These are phyloP conservation scores for Hippoglossus hippoglossus DNA, from an alignment of 2,797 vertebrate genomes.

Conservation along the genomic window DNA sequence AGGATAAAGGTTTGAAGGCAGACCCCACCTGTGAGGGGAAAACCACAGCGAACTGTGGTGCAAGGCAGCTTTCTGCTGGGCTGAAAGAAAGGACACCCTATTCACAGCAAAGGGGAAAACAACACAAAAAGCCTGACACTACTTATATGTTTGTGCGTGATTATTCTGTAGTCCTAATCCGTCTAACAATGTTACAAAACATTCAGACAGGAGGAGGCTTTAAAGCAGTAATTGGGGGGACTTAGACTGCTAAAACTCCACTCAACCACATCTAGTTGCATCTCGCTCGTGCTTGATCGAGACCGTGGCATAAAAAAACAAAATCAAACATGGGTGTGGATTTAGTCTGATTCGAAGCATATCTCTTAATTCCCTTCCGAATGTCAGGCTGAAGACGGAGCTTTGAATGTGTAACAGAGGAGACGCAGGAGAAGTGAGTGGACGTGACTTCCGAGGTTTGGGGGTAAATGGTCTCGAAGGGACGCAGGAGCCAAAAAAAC, in stretches of 20 bases:
- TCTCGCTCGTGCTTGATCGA: slow-evolving; percentile 70
- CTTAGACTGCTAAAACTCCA: slow-evolving; percentile 74
- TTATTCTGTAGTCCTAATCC: slow-evolving; percentile 84
- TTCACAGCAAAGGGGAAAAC: slow-evolving; percentile 70
- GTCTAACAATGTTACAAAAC: slow-evolving; percentile 84
- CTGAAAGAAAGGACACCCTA: slow-evolving; percentile 63
- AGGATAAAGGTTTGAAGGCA: slow-evolving; percentile 68
- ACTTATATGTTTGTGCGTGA: slow-evolving; percentile 81
- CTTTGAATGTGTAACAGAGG: slow-evolving; percentile 15
- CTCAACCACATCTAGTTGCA: slow-evolving; percentile 73
- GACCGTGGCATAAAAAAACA: slow-evolving; percentile 52
- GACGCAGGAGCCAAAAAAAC: slow-evolving; percentile 44
- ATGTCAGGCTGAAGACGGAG: slow-evolving; percentile 41
- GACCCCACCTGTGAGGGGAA: slow-evolving; percentile 72
- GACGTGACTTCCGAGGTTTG: slow-evolving; percentile 12
- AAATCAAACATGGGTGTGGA: slow-evolving; percentile 75
- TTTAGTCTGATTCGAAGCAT: slow-evolving; percentile 61
- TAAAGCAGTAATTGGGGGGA: slow-evolving; percentile 81
- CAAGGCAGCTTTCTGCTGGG: slow-evolving; percentile 53
- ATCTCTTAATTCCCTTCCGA: slow-evolving; percentile 66
- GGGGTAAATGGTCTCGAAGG: slow-evolving; percentile 17
- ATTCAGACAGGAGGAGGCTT: slow-evolving; percentile 83
- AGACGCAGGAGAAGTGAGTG: slow-evolving; percentile 2
- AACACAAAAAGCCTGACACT: slow-evolving; percentile 74
- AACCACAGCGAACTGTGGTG: slow-evolving; percentile 60